These are phyloP conservation scores for Gymnothorax javanicus DNA, from an alignment of 2,797 vertebrate species.

Conservation along the genomic window DNA sequence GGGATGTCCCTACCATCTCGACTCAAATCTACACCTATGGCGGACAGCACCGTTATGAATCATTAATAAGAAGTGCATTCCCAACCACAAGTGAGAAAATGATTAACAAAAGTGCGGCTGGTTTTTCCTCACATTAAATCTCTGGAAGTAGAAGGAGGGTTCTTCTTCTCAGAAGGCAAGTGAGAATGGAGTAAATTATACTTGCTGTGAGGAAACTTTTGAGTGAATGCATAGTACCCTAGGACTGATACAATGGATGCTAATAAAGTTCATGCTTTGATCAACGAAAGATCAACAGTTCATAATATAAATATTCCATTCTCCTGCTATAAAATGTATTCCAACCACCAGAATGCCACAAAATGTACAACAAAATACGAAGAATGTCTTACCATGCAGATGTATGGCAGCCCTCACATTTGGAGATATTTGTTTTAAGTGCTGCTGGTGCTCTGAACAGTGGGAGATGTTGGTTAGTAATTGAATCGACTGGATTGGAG, in stretches of 20 bases:
- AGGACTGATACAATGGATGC: not conserved
- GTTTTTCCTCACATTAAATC: not conserved
- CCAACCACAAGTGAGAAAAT: constrained; percentile 9
- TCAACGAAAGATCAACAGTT: not conserved
- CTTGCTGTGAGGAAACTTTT: not conserved
- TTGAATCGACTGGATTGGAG: not conserved
- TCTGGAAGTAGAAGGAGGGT: not conserved
- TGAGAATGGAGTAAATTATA: not conserved
- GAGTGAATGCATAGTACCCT: not conserved
- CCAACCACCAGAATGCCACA: not conserved
- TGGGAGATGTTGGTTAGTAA: constrained; percentile 20
- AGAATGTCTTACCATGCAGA: constrained; percentile 48
- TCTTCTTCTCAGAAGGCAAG: not conserved
- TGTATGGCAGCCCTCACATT: constrained; percentile 53
- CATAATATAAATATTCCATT: not conserved
- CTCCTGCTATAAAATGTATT: not conserved
- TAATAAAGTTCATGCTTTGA: not conserved
- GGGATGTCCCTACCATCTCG: too few species aligned
- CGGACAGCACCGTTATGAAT: not conserved
- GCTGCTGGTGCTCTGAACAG: constrained; percentile 29
- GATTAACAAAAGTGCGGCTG: not conserved
- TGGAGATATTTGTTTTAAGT: constrained; percentile 36
- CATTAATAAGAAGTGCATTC: not conserved
- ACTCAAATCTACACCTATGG: too few species aligned
- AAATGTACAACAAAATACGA: not conserved